Conservation (phyloP, 2,797 vertebrate species). For the Neosilurus hyrtlii region DNA sequence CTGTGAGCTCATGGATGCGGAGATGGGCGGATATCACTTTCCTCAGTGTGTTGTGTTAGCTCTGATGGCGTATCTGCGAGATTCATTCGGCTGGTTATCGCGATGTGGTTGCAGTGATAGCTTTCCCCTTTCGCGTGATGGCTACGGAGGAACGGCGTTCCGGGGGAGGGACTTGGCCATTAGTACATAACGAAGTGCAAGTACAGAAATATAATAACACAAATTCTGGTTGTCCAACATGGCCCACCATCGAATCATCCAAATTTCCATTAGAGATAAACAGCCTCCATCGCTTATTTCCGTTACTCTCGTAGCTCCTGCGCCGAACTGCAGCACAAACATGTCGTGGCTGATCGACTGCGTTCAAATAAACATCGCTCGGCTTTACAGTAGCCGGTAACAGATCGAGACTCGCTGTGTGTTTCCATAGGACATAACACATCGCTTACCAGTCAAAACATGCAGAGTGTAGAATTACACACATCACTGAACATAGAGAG, state of each 20-base stretch:
- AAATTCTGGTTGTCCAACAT: background rate
- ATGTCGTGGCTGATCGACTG: background rate
- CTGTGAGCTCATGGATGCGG: too few relatives aligned
- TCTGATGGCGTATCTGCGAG: too few relatives aligned
- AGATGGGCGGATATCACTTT: too few relatives aligned
- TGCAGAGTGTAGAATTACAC: slow-evolving; percentile 7
- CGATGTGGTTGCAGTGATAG: too few relatives aligned
- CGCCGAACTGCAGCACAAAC: background rate
- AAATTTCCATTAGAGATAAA: background rate
- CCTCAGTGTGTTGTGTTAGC: too few relatives aligned
- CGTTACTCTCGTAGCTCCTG: background rate
- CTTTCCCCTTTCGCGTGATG: too few relatives aligned
- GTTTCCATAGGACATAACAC: background rate
- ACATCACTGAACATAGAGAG: background rate
- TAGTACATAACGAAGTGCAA: too few relatives aligned
- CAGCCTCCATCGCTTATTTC: background rate
- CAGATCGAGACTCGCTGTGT: background rate
- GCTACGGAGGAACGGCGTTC: too few relatives aligned
- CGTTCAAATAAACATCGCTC: background rate
- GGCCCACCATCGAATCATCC: background rate
- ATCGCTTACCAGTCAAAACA: background rate
- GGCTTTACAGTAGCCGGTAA: background rate
- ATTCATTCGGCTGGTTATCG: too few relatives aligned
- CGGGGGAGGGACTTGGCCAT: too few relatives aligned
- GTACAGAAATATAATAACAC: too few relatives aligned